Base-by-base conservation (phyloP, 2,888 invertebrate species). In the Blomia tropicalis region DNA sequence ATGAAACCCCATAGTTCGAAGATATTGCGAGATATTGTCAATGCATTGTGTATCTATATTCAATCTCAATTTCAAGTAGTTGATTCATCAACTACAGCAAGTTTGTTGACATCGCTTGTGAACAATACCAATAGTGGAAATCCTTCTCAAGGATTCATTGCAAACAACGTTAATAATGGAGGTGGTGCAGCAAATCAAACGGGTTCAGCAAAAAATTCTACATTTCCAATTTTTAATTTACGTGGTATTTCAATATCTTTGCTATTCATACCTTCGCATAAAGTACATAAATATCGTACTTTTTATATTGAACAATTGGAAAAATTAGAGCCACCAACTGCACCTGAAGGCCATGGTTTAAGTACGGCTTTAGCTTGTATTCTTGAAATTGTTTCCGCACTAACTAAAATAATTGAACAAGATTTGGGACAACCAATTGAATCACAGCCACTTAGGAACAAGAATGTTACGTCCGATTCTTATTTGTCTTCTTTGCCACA, bases 331-430 rank as follows among this genome's bases (percentile, higher is more conserved):
- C 88, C 95, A 5, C 93, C 93, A 0, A 75, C 80, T 14, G 86
- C 96, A 68, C 88, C 89, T n/a, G 93, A 96, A 67, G 95, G 96
- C 1, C 98, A 96, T 75, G 92, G 93, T 3, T 85, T 98, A 65
- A 93, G 95, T 0, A 82, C 96, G 43, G 91, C 93, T 0, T 95
- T 92, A 75, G 87, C 89, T 3, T 89, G 91, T 72, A 79, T 96
- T 47, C 78, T 93, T 72, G 95, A 95, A 74, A 84, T 90, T 67
- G 87, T 93, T 59, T 80, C 88, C 5, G 91, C 87, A 7, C 82
- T 87, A 68, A 83, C 84, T 41, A 79, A 83, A 69, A 83, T 82
- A 27, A 82, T 85, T 65, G 78, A 81, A 56, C 19, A 1, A 7
- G 56, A 62, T 29, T 22, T 62, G 2, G 27, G 31, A 17, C 25